A percentile compares a stretch with the other conserved stretches of the same genome.
phyloP scores from a whole-genome alignment of 1,140 invertebrate species.

The Atta colombica region DNA sequence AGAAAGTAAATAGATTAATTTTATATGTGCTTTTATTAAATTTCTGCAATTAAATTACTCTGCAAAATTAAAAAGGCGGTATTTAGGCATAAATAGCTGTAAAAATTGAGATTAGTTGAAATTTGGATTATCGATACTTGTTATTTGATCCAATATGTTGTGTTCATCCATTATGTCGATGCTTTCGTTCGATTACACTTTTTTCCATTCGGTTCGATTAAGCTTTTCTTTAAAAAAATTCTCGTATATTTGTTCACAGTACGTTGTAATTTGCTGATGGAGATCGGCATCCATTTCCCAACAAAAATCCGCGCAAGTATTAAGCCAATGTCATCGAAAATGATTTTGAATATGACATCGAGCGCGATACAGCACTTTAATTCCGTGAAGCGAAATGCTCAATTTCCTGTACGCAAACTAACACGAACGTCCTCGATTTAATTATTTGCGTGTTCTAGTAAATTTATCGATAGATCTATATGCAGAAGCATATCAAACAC shows the following conservation, averaged over 20 bases:
- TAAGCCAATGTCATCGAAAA: not conserved
- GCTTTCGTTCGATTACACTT: slow-evolving; percentile 35
- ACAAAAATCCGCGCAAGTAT: not conserved
- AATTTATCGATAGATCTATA: slow-evolving; percentile 51
- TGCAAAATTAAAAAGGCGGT: too few relatives aligned
- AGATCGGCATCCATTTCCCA: not conserved
- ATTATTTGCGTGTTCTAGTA: slow-evolving; percentile 49
- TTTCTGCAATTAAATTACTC: slow-evolving; percentile 3
- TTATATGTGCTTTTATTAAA: not conserved
- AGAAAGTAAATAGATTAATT: not conserved
- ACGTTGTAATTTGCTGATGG: slow-evolving; percentile 3
- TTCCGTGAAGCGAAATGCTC: slow-evolving; percentile 2
- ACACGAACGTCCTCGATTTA: slow-evolving; percentile 33
- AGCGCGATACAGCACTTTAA: slow-evolving; percentile 31
- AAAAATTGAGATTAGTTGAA: slow-evolving; percentile 41
- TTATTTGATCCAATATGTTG: slow-evolving; percentile 8
- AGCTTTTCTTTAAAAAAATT: slow-evolving; percentile 45
- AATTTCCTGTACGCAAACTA: slow-evolving; percentile 17
- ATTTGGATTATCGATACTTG: slow-evolving; percentile 34
- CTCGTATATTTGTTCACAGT: not conserved
- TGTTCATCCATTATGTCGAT: slow-evolving; percentile 38
- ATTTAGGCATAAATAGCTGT: not conserved
- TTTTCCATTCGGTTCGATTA: slow-evolving; percentile 29
- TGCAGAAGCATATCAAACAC: slow-evolving; percentile 44
- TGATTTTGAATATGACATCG: slow-evolving; percentile 35